Conservation (phyloP, 2,888 invertebrate genomes). For the Pristionchus mayeri region DNA sequence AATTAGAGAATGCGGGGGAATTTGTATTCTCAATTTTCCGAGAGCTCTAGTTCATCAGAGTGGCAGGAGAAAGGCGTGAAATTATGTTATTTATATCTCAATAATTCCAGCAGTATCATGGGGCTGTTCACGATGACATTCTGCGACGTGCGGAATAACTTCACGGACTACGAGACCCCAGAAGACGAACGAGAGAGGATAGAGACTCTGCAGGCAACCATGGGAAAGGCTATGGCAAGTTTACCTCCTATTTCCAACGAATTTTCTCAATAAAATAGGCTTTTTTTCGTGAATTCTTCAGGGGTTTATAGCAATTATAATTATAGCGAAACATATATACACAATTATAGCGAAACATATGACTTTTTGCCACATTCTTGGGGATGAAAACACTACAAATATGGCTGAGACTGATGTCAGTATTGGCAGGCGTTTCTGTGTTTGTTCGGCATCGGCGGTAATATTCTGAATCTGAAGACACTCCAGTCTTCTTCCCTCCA, state of each 20-base stretch:
- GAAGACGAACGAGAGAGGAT: background rate
- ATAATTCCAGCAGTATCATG: constrained; percentile 34
- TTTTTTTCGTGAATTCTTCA: no score
- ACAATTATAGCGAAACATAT: no score
- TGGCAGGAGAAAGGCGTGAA: no score
- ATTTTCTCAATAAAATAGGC: no score
- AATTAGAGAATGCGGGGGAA: no score
- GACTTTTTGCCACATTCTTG: no score
- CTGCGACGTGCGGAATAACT: constrained; percentile 37
- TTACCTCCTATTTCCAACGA: background rate
- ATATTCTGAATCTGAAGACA: constrained; percentile 86
- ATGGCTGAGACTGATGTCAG: background rate
- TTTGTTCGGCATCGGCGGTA: constrained; percentile 81
- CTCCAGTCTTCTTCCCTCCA: constrained; percentile 86
- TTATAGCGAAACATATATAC: no score
- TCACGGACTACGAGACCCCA: background rate
- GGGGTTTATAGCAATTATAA: no score
- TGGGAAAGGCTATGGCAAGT: background rate
- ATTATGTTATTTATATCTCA: background rate
- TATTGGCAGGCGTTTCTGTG: constrained; percentile 64
- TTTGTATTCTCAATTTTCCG: no score
- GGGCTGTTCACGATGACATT: constrained; percentile 32
- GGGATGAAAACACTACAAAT: no score
- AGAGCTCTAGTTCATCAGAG: no score
- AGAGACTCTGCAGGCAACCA: background rate